A percentile compares a stretch with the other conserved stretches of the same genome.
Evolutionary conservation across 2,113 vertebrate genomes (phyloP).

Genomic region (Protomyctophum bolini): DNA sequence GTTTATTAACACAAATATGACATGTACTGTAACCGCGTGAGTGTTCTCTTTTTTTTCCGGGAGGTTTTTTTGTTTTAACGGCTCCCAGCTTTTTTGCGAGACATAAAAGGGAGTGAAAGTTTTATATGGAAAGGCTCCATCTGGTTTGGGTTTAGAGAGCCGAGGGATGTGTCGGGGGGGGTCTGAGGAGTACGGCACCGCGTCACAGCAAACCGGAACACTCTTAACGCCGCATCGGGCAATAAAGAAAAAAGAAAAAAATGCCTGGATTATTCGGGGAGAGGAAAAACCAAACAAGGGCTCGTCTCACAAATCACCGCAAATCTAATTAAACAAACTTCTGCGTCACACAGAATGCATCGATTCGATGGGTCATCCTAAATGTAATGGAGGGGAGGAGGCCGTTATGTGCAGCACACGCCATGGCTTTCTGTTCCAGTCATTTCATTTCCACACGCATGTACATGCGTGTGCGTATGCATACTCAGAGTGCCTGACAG

Average conservation of each 20-base stretch:
- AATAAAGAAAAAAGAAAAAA: slow-evolving; percentile 32
- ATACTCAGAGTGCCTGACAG: slow-evolving; percentile 31
- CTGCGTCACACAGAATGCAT: neutral
- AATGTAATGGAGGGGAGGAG: no score
- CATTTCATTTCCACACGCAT: no score
- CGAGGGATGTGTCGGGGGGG: slow-evolving; percentile 65
- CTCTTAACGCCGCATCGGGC: slow-evolving; percentile 47
- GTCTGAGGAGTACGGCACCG: slow-evolving; percentile 38
- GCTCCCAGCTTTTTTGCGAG: slow-evolving; percentile 46
- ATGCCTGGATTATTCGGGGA: neutral
- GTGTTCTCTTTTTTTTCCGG: neutral
- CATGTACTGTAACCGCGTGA: slow-evolving; percentile 25
- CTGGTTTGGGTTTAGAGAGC: slow-evolving; percentile 74
- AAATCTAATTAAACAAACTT: slow-evolving; percentile 23
- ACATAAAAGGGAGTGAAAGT: slow-evolving; percentile 69
- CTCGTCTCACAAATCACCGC: slow-evolving; percentile 15
- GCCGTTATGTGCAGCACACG: slow-evolving; percentile 7
- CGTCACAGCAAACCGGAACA: slow-evolving; percentile 61
- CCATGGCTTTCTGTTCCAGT: slow-evolving; percentile 34
- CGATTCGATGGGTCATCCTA: neutral
- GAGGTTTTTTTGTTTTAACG: slow-evolving; percentile 22
- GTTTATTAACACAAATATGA: slow-evolving; percentile 67
- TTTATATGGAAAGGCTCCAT: slow-evolving; percentile 71
- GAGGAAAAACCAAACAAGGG: slow-evolving; percentile 28
- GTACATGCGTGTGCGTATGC: no score